Base-by-base conservation (phyloP, 2,888 invertebrate species). In the Drosophila mayaguana region DNA sequence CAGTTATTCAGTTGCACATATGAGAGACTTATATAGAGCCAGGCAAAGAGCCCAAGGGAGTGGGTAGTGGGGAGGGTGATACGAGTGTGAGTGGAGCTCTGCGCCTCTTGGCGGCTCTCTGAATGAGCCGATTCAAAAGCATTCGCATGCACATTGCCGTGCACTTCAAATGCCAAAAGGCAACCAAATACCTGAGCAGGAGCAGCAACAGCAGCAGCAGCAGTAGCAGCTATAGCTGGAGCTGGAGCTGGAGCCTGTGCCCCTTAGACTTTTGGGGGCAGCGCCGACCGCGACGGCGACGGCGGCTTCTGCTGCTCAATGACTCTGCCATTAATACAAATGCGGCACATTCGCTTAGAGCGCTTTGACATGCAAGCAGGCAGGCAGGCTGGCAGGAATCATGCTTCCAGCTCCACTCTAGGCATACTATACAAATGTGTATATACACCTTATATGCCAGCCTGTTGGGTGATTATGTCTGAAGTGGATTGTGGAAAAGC, bases 151-250 rank as follows among this genome's bases (percentile, higher is more conserved):
- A 70, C 84, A 82, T 84, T 69, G 66, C 76, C 57, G 62, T 84
- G 85, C 82, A 82, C 82, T 87, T 82, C 68, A 87, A 78, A 72
- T 64, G 75, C 72, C 88, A 87, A 71, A 78, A 81, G 81, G 87
- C 84, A 81, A 62, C 68, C 81, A 78, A 86, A 83, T 87, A 83
- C 72, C 80, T 64, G 62, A 63, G 62, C 70, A 38, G 62, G 8
- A n/a, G 46, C 48, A 38, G 76, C 6, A 34, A 55, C 36, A 20
- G n/a, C 12, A 32, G 48, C 42, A 12, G 12, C 9, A 20, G n/a
- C 12, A 32, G 48, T 36, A 12, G 12, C 9, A n/a, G 48, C 12
- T 4, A 1, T 5, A n/a, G 25, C 28, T 28, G 7, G 4, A 28
- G 28, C 28, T 32, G 11, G 3, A 32, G 32, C 32, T 12, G 28